These are phyloP conservation scores for Drosophila quasianomalipes DNA, from an alignment of 2,888 invertebrate species.

Conservation along the genomic window DNA sequence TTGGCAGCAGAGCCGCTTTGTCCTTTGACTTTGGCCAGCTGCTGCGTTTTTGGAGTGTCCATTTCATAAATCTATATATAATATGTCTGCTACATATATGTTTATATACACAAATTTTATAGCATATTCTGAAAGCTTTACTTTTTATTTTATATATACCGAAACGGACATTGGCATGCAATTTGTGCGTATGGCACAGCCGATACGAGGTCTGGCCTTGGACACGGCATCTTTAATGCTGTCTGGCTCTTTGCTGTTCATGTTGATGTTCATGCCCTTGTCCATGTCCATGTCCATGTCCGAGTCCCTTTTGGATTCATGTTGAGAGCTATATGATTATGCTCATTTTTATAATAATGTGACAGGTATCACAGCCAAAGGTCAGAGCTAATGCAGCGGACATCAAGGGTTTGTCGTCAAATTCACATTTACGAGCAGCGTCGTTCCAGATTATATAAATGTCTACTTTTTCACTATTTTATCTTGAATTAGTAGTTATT, in stretches of 20 bases:
- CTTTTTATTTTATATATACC: conserved; percentile 52
- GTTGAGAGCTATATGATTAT: conserved; percentile 3
- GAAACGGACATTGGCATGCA: conserved; percentile 58
- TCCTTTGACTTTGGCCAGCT: conserved; percentile 46
- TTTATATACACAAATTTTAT: conserved; percentile 10
- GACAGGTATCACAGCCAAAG: conserved; percentile 59
- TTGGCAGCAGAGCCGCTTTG: conserved; percentile 60
- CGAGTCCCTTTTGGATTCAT: not conserved
- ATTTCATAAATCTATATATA: conserved; percentile 6
- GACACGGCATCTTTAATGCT: not conserved
- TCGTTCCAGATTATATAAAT: conserved; percentile 1
- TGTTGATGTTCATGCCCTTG: not conserved
- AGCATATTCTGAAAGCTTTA: conserved; percentile 28
- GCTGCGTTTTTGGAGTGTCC: conserved; percentile 23
- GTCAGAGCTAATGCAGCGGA: conserved; percentile 9
- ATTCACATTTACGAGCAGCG: not conserved
- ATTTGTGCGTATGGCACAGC: conserved; percentile 60
- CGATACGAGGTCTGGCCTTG: conserved; percentile 16
- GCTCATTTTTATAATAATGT: conserved; percentile 31
- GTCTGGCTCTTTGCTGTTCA: conserved; percentile 3
- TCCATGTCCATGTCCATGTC: not conserved
- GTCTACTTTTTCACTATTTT: conserved; percentile 50
- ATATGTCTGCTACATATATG: not conserved
- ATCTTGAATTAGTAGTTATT: conserved; percentile 50
- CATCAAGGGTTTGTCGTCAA: conserved; percentile 1